Base-by-base conservation (phyloP, 2,797 vertebrate species). In the Poecilia velifera region DNA sequence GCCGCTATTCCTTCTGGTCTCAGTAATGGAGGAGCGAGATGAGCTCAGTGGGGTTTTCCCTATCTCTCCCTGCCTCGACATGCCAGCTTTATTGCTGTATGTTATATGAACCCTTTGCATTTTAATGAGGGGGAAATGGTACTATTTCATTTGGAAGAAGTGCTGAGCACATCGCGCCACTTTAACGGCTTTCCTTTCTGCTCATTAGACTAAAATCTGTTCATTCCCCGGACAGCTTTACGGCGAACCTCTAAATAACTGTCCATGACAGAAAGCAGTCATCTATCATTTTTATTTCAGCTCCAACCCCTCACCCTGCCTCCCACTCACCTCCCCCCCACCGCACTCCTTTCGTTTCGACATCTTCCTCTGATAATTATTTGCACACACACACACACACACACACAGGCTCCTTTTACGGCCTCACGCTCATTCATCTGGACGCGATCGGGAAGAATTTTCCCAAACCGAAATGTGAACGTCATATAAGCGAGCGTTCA, bases 121-220 rank as follows among this genome's bases (percentile, higher is more conserved):
- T 95, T 94, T 95, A 95, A 95, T 95, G 94, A 96, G 94, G 90
- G 92, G 90, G 93, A 93, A 95, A 95, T 94, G 94, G 94, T 95
- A 95, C 93, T 96, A 95, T 96, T 96, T 96, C 94, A 95, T 96
- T 95, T 95, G 94, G 92, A 95, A 94, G 95, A 95, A 96, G 93
- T 95, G 94, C 95, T 96, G 95, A 96, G 95, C 94, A 93, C 94
- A 95, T 95, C 93, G 92, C 94, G 81, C 93, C 94, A 93, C 94
- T 95, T 94, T 96, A 95, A 95, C 94, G 92, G 93, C 94, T 94
- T 94, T 94, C 94, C 95, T 95, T 95, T 96, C 94, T 95, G 94
- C 95, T 96, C 96, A 96, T 95, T 96, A 96, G 95, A 96, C 94
- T 96, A 95, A 96, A 96, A 96, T 96, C 94, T 95, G 95, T 96